Evolutionary conservation across 2,113 vertebrate species (phyloP), one percentile per base, ranked within the genome.

Genomic region (Entelurus aequoreus): DNA sequence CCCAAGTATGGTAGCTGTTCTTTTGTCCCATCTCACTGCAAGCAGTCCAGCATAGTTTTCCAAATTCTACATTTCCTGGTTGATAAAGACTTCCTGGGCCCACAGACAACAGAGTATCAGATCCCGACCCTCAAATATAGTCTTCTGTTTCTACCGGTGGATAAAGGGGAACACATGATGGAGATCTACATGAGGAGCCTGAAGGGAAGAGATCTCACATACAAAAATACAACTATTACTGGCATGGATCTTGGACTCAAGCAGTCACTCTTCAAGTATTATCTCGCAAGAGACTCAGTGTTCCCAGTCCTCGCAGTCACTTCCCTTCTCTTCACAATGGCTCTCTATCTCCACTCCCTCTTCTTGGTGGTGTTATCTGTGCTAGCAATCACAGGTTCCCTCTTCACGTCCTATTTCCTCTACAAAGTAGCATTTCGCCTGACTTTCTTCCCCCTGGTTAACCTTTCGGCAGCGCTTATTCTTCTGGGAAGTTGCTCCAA

Each of bases 161-260:
- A 81, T 49, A 99, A 96, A 84, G 94, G 94, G 8, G 88, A 93
- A 44, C 90, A 92, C 67, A 93, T 96, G 90, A 92, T 99, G 91
- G 90, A 89, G 59, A 94, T 98, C 64, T 99, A 99, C 79, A 85
- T 95, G 83, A 92, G 93, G 62, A 94, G 91, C 48, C 86, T 99
- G 0, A 92, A 93, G 51, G 87, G 90, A 4, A 86, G 87, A 72
- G 90, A 91, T 51, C 90, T 99, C 49, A 92, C 91, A 7, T 90
- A 95, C 76, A 96, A 95, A 60, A 95, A 94, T 8, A 98, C 93
- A 0, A 93, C 94, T 0, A 92, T 99, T 70, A 96, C 94, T 1
- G 96, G 96, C 56, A 98, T 98, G 91, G 95, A 98, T 81, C 85
- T 99, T 70, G 96, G 96, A 68, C 93, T 99, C 85, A 99, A 99